Evolutionary conservation across 2,888 invertebrate genomes (phyloP), one percentile per base, ranked within the genome.

Genomic region (Tolmerus cingulatus): DNA sequence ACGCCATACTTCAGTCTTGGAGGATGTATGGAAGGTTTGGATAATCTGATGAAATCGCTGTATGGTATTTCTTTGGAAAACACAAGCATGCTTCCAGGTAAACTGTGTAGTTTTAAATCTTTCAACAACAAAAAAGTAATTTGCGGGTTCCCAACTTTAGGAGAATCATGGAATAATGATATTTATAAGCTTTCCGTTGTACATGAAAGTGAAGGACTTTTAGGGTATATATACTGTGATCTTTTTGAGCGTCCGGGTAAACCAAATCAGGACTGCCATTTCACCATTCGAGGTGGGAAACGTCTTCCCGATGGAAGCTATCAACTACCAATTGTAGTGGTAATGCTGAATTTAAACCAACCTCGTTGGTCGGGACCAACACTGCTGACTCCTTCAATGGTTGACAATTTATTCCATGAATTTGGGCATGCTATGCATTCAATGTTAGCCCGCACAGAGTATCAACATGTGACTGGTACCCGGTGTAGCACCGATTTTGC

Each of bases 401-500:
- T 99, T 9, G 99, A 99, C 93, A 99, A 99, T 93, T 94, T 99
- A 89, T 99, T 99, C 93, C 99, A 99, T 92, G 99, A 99, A 94
- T 96, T 98, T 96, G 99, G 99, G 0, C 99, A 99, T 93, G 99
- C 99, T 19, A 96, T 99, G 95, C 99, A 99, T 93, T 98, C 99
- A 23, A 99, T 99, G 98, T 93, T 99, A 89, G 99, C 98, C 2
- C 95, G 98, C 89, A 98, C 99, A 0, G 95, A 95, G 88, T 97
- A 98, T 93, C 99, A 99, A 93, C 99, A 99, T 93, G 98, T 99
- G 76, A 97, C 98, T 4, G 99, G 99, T 88, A 99, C 99, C 0
- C 94, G 99, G 87, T 99, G 99, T 92, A 95, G 97, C 89, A 99
- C 99, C 5, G 99, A 99, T 93, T 97, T 99, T 91, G 99, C 99